Conservation (phyloP, 2,113 vertebrate species). For the Pteronura brasiliensis region DNA sequence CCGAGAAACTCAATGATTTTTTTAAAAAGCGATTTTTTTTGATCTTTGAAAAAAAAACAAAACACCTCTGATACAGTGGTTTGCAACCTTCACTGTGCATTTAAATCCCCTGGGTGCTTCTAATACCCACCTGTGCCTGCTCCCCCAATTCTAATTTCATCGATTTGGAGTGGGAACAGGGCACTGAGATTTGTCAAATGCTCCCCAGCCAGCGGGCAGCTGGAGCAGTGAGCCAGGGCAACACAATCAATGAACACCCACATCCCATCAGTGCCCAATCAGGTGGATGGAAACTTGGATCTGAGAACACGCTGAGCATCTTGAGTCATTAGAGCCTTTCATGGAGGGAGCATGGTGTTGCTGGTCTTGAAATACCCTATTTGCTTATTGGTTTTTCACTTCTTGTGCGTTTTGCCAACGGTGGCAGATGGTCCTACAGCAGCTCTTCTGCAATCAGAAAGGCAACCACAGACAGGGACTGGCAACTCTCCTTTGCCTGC, state of each 20-base stretch:
- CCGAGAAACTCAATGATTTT: not conserved
- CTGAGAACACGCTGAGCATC: not conserved
- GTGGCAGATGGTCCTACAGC: not conserved
- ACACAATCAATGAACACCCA: not conserved
- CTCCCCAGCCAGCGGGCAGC: not conserved
- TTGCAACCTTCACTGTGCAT: not conserved
- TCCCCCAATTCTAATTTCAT: not conserved
- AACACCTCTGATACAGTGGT: not conserved
- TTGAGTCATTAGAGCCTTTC: not conserved
- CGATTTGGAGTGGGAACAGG: not conserved
- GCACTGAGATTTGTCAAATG: not conserved
- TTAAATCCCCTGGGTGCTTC: not conserved
- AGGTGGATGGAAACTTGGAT: too few relatives aligned
- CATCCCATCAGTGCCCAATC: not conserved
- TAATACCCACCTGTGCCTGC: not conserved
- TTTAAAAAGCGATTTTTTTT: not conserved
- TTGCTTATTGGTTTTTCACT: not conserved
- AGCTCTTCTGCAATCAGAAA: not conserved
- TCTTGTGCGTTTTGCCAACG: conserved; percentile 12
- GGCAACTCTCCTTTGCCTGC: not conserved
- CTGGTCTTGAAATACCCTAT: not conserved
- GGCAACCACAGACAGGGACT: not conserved
- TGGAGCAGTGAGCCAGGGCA: not conserved
- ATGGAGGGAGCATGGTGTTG: not conserved
- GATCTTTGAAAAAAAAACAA: not conserved